Evolutionary conservation across 2,888 invertebrate species (phyloP), one percentile per base, ranked within the genome.

Genomic region (Zhengitettix transpicula): DNA sequence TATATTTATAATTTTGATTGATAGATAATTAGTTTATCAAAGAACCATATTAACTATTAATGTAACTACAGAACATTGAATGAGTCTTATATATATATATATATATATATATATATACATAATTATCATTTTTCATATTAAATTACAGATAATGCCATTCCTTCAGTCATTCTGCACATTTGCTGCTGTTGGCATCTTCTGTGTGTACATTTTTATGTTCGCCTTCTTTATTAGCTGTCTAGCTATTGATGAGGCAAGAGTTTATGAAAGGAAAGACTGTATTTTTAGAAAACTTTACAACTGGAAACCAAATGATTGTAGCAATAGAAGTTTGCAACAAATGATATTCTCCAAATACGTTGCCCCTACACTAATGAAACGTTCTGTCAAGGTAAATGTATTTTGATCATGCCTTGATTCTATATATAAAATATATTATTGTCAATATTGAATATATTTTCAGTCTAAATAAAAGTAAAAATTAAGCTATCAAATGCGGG

Each of bases 141-240:
- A 28, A 28, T 63, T 63, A 12, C 58, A 66, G 66, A 61, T 72
- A 11, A 73, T 78, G 69, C 77, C 77, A 3, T 75, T 75, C 17
- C 68, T 78, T 10, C 70, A 71, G 61, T 75, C 76, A 1, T 78
- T 78, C 66, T 78, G 77, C 65, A 68, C 75, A 16, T 77, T 75
- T 65, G 75, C 77, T 14, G 69, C 74, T 7, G 66, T 74, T 42
- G 77, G 77, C 15, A 75, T 77, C 56, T 65, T 77, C 10, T 74
- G 72, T 60, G 68, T 77, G 10, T 74, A 71, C 61, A 59, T 73
- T 9, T 75, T 72, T 63, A 74, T 74, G 60, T 69, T 76, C 8
- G 74, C 72, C 14, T 76, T 77, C 66, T 77, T 78, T 67, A 71
- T 76, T 40, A 74, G 75, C 42, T 75, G 75, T 63, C 67, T 77